Evolutionary conservation across 2,113 vertebrate species (phyloP), one percentile per base, ranked within the genome.

Genomic region (Psophia crepitans): DNA sequence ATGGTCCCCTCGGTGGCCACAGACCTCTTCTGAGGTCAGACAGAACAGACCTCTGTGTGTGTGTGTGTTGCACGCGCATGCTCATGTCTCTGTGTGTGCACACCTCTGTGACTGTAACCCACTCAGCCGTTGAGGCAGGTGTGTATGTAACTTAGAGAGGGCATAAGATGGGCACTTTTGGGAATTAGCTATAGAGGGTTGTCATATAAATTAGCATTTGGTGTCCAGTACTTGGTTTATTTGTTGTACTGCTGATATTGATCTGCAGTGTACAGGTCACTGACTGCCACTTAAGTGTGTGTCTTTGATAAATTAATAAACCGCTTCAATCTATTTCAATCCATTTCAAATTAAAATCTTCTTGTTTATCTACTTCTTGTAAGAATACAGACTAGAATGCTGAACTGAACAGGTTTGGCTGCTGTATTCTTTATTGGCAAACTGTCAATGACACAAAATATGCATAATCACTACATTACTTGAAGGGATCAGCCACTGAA

Each of bases 251-350:
- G 12, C 22, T 80, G 32, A n/a, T 77, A 80, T 32, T 39, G 46
- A 71, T 76, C n/a, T 76, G 21, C 12, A 84, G 20, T 30, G 11
- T 66, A 16, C 46, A 71, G 46, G 43, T 53, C 41, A 58, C 37
- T 63, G 46, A 21, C 46, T 64, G 28, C 8, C 26, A 68, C 73
- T 68, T 80, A 76, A 79, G 86, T 87, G 58, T 43, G 24, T 39
- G 30, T 39, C 39, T 61, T 53, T 93, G 66, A 87, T 17, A 76
- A 84, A 89, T 78, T 74, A 78, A 82, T 90, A 82, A 96, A 64
- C 28, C 35, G 18, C 33, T 92, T 96, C 12, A 73, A 74, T 39
- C 32, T 73, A 22, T 75, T 89, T 65, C 35, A 91, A 70, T 56
- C 17, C 9, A 57, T 84, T 91, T 76, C 48, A 66, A 91, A 63